Conservation (phyloP, 2,113 vertebrate genomes). For the Chamaetylas fuelleborni region DNA sequence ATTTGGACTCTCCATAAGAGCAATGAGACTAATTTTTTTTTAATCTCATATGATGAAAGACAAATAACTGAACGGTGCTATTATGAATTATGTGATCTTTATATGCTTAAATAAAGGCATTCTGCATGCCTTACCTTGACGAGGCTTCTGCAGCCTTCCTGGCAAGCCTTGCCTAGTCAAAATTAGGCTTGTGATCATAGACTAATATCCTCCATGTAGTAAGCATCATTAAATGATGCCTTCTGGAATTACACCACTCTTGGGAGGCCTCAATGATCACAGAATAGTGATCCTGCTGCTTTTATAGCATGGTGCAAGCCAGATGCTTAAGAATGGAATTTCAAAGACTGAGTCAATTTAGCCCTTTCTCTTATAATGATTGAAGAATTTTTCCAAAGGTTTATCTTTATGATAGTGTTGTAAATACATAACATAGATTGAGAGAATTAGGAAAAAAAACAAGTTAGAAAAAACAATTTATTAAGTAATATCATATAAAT, state of each 20-base stretch:
- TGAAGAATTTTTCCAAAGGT: background rate
- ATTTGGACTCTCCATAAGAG: background rate
- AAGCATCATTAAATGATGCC: background rate
- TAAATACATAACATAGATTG: background rate
- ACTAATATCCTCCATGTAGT: background rate
- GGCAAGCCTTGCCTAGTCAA: background rate
- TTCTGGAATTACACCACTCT: background rate
- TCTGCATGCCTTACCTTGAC: background rate
- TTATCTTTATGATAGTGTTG: background rate
- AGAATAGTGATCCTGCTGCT: background rate
- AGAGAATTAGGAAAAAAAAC: slow-evolving; percentile 57
- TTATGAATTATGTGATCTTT: background rate
- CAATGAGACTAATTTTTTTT: background rate
- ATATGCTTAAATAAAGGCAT: background rate
- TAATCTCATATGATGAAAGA: background rate
- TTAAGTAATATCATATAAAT: slow-evolving; percentile 93
- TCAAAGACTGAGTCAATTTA: background rate
- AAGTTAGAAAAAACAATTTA: slow-evolving; percentile 83
- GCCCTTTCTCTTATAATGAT: background rate
- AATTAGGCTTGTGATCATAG: background rate
- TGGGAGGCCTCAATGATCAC: background rate
- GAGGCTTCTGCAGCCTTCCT: background rate
- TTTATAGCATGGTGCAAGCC: background rate
- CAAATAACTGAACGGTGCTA: background rate
- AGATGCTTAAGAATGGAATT: background rate